phyloP scores from a whole-genome alignment of 1,140 invertebrate species.

The Reticulitermes speratus region DNA sequence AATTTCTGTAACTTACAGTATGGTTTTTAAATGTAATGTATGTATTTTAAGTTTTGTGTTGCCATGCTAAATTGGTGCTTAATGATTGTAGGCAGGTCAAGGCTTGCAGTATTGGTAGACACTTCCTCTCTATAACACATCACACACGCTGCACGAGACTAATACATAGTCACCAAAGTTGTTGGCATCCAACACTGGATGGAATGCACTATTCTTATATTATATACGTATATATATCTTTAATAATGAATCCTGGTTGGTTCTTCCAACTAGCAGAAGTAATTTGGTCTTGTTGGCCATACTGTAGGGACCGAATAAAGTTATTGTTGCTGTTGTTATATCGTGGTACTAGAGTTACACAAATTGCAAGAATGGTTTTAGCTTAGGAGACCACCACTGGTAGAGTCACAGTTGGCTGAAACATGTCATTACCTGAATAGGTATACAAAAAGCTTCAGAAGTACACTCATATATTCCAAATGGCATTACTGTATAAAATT shows the following conservation, averaged over 20 bases:
- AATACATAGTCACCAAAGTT: conserved; percentile 26
- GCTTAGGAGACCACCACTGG: conserved; percentile 16
- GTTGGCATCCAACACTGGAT: neutral
- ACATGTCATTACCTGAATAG: neutral
- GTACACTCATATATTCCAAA: too few species aligned
- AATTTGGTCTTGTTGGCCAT: neutral
- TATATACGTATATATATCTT: conserved; percentile 17
- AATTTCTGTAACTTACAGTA: conserved; percentile 34
- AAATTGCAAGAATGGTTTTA: neutral
- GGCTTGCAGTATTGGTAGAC: conserved; percentile 23
- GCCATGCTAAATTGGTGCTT: conserved; percentile 34
- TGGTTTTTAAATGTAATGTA: conserved; percentile 33
- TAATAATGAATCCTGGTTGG: conserved; percentile 13
- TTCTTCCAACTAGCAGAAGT: neutral
- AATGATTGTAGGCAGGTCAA: conserved; percentile 30
- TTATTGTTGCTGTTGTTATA: conserved; percentile 18
- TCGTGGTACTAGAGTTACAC: neutral
- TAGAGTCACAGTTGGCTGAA: neutral
- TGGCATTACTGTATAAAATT: too few species aligned
- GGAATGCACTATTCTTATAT: conserved; percentile 12
- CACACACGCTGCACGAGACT: conserved; percentile 25
- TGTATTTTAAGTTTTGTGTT: conserved; percentile 33
- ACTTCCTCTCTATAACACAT: conserved; percentile 24
- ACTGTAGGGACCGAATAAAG: neutral
- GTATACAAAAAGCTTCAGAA: neutral